These are phyloP conservation scores for Orycteropus afer DNA, from an alignment of 2,113 vertebrate genomes.

Conservation along the genomic window DNA sequence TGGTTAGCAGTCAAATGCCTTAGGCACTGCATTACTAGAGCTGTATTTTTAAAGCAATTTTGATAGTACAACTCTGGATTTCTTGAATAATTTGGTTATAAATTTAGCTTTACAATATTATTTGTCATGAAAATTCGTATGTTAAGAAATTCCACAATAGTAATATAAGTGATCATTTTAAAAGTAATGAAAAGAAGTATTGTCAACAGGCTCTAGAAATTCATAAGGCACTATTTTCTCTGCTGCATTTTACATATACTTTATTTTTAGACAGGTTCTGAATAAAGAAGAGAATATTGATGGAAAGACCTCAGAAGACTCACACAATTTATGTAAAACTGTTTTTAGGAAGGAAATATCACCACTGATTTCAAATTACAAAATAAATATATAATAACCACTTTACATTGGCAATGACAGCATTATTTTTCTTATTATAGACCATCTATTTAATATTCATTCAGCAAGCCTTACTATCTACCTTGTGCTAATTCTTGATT, in stretches of 20 bases:
- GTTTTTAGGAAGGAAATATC: neutral
- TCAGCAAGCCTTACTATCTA: neutral
- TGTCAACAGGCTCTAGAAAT: neutral
- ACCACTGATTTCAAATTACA: neutral
- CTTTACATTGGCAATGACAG: neutral
- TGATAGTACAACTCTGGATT: neutral
- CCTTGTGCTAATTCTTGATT: neutral
- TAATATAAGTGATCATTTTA: neutral
- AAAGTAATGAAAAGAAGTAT: neutral
- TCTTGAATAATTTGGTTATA: neutral
- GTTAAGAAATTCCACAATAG: neutral
- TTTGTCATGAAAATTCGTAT: neutral
- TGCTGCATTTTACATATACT: neutral
- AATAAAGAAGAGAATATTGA: neutral
- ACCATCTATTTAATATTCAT: neutral
- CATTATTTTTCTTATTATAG: neutral
- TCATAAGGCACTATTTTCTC: neutral
- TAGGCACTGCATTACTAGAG: too few relatives aligned
- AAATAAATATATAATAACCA: neutral
- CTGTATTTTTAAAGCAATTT: slow-evolving; percentile 17
- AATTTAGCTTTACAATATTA: neutral
- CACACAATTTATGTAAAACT: neutral
- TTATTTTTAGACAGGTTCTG: neutral
- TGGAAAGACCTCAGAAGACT: neutral
- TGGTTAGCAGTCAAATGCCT: too few relatives aligned